Evolutionary conservation across 1,140 invertebrate genomes (phyloP).

Genomic region (Panagrolaimus sp.): DNA sequence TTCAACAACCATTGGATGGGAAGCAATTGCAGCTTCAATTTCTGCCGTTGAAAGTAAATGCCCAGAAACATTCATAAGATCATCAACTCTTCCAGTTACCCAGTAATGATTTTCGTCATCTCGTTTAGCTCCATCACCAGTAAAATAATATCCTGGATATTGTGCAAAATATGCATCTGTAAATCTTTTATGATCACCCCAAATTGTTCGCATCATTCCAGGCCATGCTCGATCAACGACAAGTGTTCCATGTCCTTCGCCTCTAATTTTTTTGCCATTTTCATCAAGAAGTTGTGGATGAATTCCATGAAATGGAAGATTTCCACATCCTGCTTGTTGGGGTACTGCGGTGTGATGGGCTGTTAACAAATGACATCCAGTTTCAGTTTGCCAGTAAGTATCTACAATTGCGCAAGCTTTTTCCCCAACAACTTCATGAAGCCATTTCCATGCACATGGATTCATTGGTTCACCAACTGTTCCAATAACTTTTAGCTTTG

Average conservation of each 20-base stretch:
- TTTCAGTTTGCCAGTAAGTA: constrained; percentile 99
- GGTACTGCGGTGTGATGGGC: constrained; percentile 87
- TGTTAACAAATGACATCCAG: constrained; percentile 75
- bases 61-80: constrained; percentile 95
- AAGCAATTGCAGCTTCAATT: constrained; percentile 78
- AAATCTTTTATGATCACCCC: constrained; percentile 83
- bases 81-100: constrained; percentile 92
- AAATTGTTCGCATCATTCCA: constrained; percentile 89
- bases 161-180: constrained; percentile 89
- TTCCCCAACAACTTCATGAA: constrained; percentile 76
- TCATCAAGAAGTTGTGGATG: constrained; percentile 3
- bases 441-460: constrained; percentile 95
- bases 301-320: constrained; percentile 43
- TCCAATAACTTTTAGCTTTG: constrained; percentile 74
- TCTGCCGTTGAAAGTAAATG: constrained; percentile 94
- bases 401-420: constrained; percentile 74
- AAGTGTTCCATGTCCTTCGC: constrained; percentile 12
- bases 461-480: constrained; percentile 96
- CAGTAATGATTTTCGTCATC: constrained; percentile 91
- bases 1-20: constrained; percentile 77
- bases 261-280: constrained; percentile 19
- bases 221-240: constrained; percentile 88
- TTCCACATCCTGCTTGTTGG: constrained; percentile 17
- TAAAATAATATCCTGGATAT: constrained; percentile 91
- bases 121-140: constrained; percentile 84